Base-by-base conservation (phyloP, 2,113 vertebrate species). In the Hippopotamus amphibius region DNA sequence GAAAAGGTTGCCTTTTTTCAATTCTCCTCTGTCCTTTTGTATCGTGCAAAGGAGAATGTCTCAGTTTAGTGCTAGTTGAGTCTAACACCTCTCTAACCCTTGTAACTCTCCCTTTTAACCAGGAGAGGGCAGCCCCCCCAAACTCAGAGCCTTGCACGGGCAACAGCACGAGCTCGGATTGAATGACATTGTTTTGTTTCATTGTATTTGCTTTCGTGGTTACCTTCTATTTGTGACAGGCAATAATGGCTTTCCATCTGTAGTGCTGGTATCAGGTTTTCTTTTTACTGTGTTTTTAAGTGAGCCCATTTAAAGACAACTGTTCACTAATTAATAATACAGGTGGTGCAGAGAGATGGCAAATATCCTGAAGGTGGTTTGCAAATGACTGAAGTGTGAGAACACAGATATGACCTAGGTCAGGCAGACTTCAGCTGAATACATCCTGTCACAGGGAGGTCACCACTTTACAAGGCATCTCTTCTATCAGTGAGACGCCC, bases 11-110 rank as follows among this genome's bases (percentile, higher is more conserved):
- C 33, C 63, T 37, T 46, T 90, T 69, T 85, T 66, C 80, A 92
- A 19, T 87, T 59, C 63, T 77, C 37, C 72, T 26, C 37, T 63
- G 28, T 85, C 72, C 24, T 57, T 92, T 69, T 91, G 50, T 86
- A 72, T 82, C 43, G 88, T 63, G 19, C 74, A 93, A 85, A 93
- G 15, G 28, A 92, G 46, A 81, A 88, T 59, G 37, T 46, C 88
- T 86, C 41, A 1, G 15, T 37, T 41, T 24, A 37, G 17, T 72
- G 55, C 65, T 46, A 17, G 43, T 43, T 92, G 61, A 24, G 30
- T 72, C 50, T 41, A 82, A 71, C 13, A 14, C 66, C 17, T 5
- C 59, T 53, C 13, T 77, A 41, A 65, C 8, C 21, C 61, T 26
- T 69, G n/a, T 41, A 66, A 19, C 19, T 76, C 28, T 95, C 41